Evolutionary conservation across 2,113 vertebrate genomes (phyloP), one percentile per base, ranked within the genome.

Genomic region (Talpa occidentalis): DNA sequence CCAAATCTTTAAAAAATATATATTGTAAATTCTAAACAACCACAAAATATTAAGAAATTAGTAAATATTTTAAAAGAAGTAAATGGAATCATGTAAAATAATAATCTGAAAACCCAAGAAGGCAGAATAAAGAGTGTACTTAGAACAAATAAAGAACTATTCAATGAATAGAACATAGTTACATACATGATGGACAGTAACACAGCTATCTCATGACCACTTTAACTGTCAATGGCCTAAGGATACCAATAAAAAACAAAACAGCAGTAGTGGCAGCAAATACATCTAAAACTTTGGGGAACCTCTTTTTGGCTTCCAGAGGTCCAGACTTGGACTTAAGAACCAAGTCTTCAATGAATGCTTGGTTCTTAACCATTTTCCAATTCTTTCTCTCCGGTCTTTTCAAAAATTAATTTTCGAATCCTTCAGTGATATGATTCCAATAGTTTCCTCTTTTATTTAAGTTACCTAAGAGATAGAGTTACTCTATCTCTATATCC

Each of bases 11-110:
- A n/a, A 60, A 74, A 80, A 74, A 49, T 49, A 8, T 4, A 17
- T 28, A 62, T 37, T 77, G 17, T 3, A 70, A 77, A 78, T 14
- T 17, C 44, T 24, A 37, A 11, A 10, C 24, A 76, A 76, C 5
- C 40, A 69, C 24, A 30, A 82, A 59, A 80, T 69, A 32, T 42
- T 89, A 86, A 78, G 17, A 21, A n/a, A 80, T 5, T 15, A 49
- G 24, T 42, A 67, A 19, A 44, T 24, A 82, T 83, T 83, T 92
- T 67, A 81, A 80, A 56, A 83, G 12, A 86, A 37, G 35, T 49
- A 32, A 77, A 59, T 78, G 10, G 26, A 83, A 92, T 76, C 26
- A 56, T 16, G 19, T 44, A 40, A 78, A 72, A 73, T n/a, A 0
- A 78, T 40, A 24, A 56, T 26, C 5, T 37, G 35, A 70, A 37